Base-by-base conservation (phyloP, 2,797 vertebrate species). In the Coccyzus lansbergi region DNA sequence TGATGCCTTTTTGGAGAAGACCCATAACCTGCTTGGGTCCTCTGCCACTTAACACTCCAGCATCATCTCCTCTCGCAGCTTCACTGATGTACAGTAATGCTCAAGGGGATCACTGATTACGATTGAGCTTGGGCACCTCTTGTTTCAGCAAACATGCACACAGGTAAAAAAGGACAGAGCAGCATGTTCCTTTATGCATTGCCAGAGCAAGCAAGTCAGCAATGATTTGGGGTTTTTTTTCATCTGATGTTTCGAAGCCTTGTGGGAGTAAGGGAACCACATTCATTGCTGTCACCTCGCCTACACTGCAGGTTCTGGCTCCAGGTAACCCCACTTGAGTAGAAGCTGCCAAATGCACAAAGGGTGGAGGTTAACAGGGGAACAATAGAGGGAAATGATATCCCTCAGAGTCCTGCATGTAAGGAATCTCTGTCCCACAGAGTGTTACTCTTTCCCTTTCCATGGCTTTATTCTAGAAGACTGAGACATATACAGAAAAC, bases 331-430 rank as follows among this genome's bases (percentile, higher is more conserved):
- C 53, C 19, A 9, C 76, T 92, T n/a, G 78, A 72, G 68, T 6
- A 92, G 92, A 78, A 91, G 76, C 87, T 95, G 93, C 79, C 93
- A 94, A 92, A 81, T 72, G 49, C 71, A 69, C 82, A 74, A 42
- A 69, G 86, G 88, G 84, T 93, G 86, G 89, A 92, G 84, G 86
- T 75, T 92, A 96, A 85, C 72, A 89, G 65, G 33, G 84, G 75
- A 86, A 96, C 92, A 95, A 77, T 85, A 48, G 88, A 55, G 79
- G 86, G 93, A 95, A 95, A 75, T 65, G 11, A 69, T 87, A 94
- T 22, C 78, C 74, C 58, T 71, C 33, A 1, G 71, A 81, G 51
- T 51, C 28, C 69, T 83, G 62, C 62, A 6, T 89, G 60, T 55
- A 22, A 92, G 76, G 76, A 94, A 65, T 91, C 46, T 52, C 15